Evolutionary conservation across 2,113 vertebrate genomes (phyloP).

Genomic region (Trichechus manatus): DNA sequence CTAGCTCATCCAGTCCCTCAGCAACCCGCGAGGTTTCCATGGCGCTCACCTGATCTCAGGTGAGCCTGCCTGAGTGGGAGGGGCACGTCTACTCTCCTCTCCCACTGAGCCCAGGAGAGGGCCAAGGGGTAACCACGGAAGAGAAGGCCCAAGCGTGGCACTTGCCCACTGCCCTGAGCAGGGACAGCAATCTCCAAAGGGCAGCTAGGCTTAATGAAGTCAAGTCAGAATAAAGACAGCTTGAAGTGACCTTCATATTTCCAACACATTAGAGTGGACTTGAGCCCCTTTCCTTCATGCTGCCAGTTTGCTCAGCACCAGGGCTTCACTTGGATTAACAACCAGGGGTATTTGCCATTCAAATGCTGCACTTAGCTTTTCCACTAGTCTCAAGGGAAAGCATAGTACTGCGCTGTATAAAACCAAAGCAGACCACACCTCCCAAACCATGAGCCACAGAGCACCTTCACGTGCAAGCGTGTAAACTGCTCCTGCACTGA

Average conservation of each 20-base stretch:
- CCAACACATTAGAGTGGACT: not conserved
- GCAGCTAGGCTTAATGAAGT: fast-evolving
- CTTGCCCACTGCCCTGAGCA: not conserved
- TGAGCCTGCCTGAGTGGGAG: not conserved
- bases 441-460: fast-evolving
- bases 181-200: not conserved
- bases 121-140: not conserved
- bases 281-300: fast-evolving
- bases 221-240: too few species aligned
- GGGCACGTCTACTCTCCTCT: not conserved
- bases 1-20: not conserved
- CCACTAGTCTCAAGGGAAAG: not conserved
- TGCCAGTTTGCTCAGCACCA: too few species aligned
- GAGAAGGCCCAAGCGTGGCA: too few species aligned
- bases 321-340: not conserved
- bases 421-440: not conserved
- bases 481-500: fast-evolving
- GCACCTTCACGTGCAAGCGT: fast-evolving
- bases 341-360: not conserved
- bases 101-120: not conserved
- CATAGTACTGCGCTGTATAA: fast-evolving
- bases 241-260: too few species aligned
- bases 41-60: not conserved
- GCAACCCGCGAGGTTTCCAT: not conserved
- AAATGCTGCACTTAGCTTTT: not conserved